Conservation (phyloP, 2,888 invertebrate species). For the Ferrisia virgata region DNA sequence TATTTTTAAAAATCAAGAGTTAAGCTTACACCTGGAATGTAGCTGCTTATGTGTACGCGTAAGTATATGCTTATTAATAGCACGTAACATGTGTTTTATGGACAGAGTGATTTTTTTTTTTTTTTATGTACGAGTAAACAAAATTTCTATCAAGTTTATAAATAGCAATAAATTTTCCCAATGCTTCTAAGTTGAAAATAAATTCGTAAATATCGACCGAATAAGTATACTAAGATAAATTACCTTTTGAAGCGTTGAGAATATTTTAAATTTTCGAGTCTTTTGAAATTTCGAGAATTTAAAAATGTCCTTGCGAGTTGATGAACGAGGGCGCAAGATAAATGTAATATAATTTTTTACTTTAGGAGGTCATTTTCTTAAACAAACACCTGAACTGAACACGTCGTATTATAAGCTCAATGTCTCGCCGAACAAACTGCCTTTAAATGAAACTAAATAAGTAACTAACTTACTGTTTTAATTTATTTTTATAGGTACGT, state of each 20-base stretch:
- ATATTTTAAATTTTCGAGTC: background rate
- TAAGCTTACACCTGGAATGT: no score
- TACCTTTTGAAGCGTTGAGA: background rate
- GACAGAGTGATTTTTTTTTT: no score
- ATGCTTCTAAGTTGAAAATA: background rate
- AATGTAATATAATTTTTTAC: background rate
- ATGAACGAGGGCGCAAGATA: background rate
- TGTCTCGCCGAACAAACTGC: background rate
- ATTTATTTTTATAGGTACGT: background rate
- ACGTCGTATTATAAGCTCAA: background rate
- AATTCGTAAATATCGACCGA: background rate
- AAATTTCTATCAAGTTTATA: no score
- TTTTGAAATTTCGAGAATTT: background rate
- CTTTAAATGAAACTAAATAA: background rate
- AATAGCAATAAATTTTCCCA: background rate
- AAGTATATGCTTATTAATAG: no score
- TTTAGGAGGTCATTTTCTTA: background rate
- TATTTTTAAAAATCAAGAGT: no score
- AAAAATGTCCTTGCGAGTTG: background rate
- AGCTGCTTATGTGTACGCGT: no score
- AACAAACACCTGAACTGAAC: background rate
- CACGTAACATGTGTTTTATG: no score
- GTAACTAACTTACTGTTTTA: background rate
- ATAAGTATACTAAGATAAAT: background rate
- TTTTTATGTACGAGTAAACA: no score